Conservation (phyloP, 1,140 invertebrate genomes). For the Drosophila ficusphila region DNA sequence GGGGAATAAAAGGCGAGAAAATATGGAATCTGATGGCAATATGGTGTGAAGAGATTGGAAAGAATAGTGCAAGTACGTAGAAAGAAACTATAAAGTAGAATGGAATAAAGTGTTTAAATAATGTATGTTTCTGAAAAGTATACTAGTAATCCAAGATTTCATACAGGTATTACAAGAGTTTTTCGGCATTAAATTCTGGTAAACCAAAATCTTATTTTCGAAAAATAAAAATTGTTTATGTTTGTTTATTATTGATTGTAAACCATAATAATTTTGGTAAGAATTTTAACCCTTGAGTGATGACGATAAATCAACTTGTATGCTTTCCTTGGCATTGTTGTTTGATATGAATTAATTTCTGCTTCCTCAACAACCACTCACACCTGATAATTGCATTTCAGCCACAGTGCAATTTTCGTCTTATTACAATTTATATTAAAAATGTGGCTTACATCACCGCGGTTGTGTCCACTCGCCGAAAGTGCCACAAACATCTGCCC, state of each 20-base stretch:
- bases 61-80: background rate
- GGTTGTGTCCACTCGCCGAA: slow-evolving; percentile 3
- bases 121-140: too few species aligned
- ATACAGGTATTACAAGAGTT: too few species aligned
- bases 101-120: background rate
- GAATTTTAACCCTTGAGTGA: background rate
- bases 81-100: background rate
- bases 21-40: slow-evolving; percentile 26
- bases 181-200: too few species aligned
- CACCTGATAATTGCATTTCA: slow-evolving; percentile 36
- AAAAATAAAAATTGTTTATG: too few species aligned
- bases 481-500: slow-evolving; percentile 21
- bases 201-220: background rate
- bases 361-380: background rate
- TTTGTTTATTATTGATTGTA: too few species aligned
- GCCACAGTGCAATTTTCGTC: slow-evolving; percentile 10
- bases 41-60: slow-evolving; percentile 9
- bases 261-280: background rate
- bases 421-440: slow-evolving; percentile 57
- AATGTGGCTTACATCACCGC: slow-evolving; percentile 29
- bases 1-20: background rate
- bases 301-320: slow-evolving; percentile 10
- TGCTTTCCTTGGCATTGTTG: background rate
- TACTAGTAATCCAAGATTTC: too few species aligned
- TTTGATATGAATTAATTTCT: slow-evolving; percentile 4